These are phyloP conservation scores for Trachurus trachurus DNA, from an alignment of 2,797 vertebrate genomes.

Conservation along the genomic window DNA sequence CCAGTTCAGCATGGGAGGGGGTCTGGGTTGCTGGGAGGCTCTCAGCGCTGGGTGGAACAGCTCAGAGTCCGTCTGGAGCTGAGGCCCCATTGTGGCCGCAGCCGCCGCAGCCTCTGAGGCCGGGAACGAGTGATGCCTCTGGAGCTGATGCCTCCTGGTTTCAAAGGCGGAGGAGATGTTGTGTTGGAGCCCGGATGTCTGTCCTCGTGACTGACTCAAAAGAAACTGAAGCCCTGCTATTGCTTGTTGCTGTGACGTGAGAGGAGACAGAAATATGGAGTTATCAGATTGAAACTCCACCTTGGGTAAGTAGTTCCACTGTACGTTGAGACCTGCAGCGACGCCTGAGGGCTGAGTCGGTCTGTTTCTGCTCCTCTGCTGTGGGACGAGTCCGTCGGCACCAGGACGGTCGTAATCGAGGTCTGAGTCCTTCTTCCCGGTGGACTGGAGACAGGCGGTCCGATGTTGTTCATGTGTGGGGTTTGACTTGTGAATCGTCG, in stretches of 20 bases:
- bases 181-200: slow-evolving; percentile 7
- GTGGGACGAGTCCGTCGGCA: slow-evolving; percentile 18
- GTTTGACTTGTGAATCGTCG: neutral
- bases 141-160: slow-evolving; percentile 21
- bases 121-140: slow-evolving; percentile 5
- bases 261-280: neutral
- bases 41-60: neutral
- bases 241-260: slow-evolving; percentile 22
- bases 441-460: neutral
- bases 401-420: neutral
- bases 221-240: slow-evolving; percentile 3
- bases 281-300: slow-evolving; percentile 20
- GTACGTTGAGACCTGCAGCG: slow-evolving; percentile 13
- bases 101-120: neutral
- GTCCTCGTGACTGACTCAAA: slow-evolving; percentile 3
- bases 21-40: slow-evolving; percentile 34
- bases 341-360: neutral
- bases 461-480: neutral
- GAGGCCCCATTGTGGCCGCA: neutral
- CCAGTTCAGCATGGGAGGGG: slow-evolving; percentile 48
- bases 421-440: slow-evolving; percentile 5
- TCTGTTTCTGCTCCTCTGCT: slow-evolving; percentile 32
- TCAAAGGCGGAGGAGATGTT: slow-evolving; percentile 5
- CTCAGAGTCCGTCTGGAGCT: slow-evolving; percentile 16
- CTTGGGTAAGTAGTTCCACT: slow-evolving; percentile 22